Evolutionary conservation across 2,113 vertebrate genomes (phyloP), one percentile per base, ranked within the genome.

Genomic region (Perccottus glenii): DNA sequence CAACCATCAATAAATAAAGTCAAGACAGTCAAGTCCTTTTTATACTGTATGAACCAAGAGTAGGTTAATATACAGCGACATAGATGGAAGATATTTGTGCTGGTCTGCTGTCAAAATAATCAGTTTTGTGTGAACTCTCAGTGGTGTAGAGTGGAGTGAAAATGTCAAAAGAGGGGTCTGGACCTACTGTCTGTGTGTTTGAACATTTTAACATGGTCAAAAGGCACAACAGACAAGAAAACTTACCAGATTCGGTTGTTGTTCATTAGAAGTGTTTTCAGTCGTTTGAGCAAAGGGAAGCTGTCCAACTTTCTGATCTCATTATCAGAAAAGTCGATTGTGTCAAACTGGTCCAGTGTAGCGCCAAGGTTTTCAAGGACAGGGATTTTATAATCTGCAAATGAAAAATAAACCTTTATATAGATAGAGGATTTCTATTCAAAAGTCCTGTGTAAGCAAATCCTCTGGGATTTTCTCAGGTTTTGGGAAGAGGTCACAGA

Each of bases 271-370:
- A 98, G 82, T 0, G 95, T 96, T 83, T 98, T 99, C 60, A 98
- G 92, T 70, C 97, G 88, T 60, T 85, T 93, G 42, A 99, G 85
- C 66, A 99, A 65, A 3, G 98, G 98, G 66, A 99, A 99, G 0
- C 97, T 96, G 2, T 98, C 97, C 78, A 99, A 78, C 46, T 99
- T 99, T 4, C 97, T 84, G 58, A 98, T 92, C 81, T 98, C 98
- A 65, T 99, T 99, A 77, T 99, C 98, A 1, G 98, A 99, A 82
- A 99, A 96, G 81, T 99, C 97, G 7, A 99, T 94, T 0, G 96
- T 95, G 83, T 99, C 98, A 35, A 99, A 99, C 84, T 99, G 97
- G 88, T 99, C 97, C 78, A 99, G 82, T 7, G 98, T 98, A 0
- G 97, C 98, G 0, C 98, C 97, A 0, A 99, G 86, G 60, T 99